Base-by-base conservation (phyloP, 2,113 vertebrate genomes). In the Chaetodon trifascialis region DNA sequence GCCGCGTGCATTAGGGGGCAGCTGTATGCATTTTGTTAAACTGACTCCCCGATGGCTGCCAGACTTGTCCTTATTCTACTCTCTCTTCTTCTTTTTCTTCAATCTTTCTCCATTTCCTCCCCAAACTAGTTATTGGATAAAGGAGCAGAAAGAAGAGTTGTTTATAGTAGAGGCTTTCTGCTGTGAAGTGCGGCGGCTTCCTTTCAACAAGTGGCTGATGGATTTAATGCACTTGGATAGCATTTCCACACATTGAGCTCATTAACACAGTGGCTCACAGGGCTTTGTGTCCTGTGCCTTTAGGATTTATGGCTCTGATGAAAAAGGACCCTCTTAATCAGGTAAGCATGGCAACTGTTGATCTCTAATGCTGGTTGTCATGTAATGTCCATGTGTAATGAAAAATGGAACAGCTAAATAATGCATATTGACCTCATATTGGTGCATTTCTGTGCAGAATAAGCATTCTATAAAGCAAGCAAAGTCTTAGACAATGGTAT, bases 1-100 rank as follows among this genome's bases (percentile, higher is more conserved):
- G 79, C 71, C 52, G 76, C 77, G 71, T 88, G 89, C 80, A 76
- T 95, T 92, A 68, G 87, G 63, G 80, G 76, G 73, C 92, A 95
- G 91, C 94, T 95, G 93, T 93, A 90, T 94, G 90, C 88, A 82
- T 95, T 94, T 95, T 72, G 64, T 70, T 73, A 91, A 91, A 88
- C 76, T 93, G 84, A 87, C 49, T 91, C 85, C 84, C 89, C 73
- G 64, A 76, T 84, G 72, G 80, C 89, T 87, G 68, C 56, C 88
- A 85, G 80, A 72, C 68, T 86, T 85, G 67, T 79, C 69, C 81
- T 75, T 73, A 79, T 56, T 87, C 72, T 21, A 44, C 74, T 83
- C 71, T 64, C 71, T 64, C 25, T 70, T 30, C 42, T 54, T 54
- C 59, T 79, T 82, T 68, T 66, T 65, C 63, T 19, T 60, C 23